Evolutionary conservation across 2,797 vertebrate genomes (phyloP).

Genomic region (Coregonus ussuriensis): DNA sequence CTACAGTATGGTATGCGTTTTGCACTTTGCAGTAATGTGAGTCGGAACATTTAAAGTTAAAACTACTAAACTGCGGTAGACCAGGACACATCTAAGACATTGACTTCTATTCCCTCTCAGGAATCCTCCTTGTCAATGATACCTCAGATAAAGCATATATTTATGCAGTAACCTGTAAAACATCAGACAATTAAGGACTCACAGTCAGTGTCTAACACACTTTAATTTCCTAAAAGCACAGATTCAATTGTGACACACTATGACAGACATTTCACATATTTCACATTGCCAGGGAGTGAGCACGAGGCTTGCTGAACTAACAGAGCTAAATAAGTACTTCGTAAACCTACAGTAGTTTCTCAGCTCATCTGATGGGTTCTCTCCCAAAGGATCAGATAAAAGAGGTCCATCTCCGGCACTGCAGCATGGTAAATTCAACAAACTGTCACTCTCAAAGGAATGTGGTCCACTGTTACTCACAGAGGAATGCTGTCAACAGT

Average conservation of each 20-base stretch:
- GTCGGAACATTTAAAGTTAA: too few species aligned
- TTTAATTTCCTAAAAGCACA: not conserved
- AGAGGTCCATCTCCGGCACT: constrained; percentile 55
- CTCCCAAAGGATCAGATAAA: constrained; percentile 65
- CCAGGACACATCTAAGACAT: too few species aligned
- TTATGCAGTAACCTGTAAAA: not conserved
- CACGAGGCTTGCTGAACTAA: constrained; percentile 53
- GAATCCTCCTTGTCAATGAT: too few species aligned
- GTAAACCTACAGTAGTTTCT: constrained; percentile 52
- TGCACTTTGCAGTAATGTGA: not conserved
- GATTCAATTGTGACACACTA: constrained; percentile 48
- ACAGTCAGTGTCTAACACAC: not conserved
- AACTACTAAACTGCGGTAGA: too few species aligned
- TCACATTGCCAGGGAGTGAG: constrained; percentile 69
- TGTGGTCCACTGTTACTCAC: constrained; percentile 43
- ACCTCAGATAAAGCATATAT: too few species aligned
- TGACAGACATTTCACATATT: constrained; percentile 42
- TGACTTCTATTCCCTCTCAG: too few species aligned
- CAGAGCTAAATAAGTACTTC: constrained; percentile 59
- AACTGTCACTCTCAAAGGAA: constrained; percentile 53
- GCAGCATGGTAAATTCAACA: constrained; percentile 54
- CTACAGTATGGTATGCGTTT: not conserved
- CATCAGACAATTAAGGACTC: not conserved
- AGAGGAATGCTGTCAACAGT: constrained; percentile 18
- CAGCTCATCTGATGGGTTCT: constrained; percentile 62